phyloP scores from a whole-genome alignment of 2,113 vertebrate genomes.

The Cinclus mexicanus region DNA sequence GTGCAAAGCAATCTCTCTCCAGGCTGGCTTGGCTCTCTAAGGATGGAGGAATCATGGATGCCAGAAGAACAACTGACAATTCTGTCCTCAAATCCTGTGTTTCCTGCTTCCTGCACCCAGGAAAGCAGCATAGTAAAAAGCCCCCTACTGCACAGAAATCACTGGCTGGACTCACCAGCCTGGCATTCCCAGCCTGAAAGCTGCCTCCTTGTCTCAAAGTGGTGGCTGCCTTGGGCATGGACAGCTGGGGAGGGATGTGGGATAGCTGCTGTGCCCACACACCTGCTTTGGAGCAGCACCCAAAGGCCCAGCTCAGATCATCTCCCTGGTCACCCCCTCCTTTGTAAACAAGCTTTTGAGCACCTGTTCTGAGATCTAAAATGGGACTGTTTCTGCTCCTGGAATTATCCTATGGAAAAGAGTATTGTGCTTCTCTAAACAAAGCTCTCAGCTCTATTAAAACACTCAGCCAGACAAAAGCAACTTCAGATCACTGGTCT shows the following conservation, averaged over 20 bases:
- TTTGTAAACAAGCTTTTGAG: slow-evolving; percentile 1
- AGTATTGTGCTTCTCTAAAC: neutral
- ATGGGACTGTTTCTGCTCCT: neutral
- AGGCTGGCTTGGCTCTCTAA: neutral
- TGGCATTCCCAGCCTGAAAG: neutral
- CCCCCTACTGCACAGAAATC: neutral
- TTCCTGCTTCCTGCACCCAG: neutral
- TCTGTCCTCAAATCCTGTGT: neutral
- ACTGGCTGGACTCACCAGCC: neutral
- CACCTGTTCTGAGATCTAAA: slow-evolving; percentile 15
- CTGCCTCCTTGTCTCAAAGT: neutral
- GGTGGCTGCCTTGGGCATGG: neutral
- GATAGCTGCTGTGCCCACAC: neutral
- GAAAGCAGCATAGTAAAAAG: neutral
- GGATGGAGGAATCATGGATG: neutral
- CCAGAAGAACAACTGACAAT: neutral
- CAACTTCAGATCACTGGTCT: neutral
- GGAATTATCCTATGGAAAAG: neutral
- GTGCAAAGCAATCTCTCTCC: neutral
- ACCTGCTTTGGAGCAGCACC: neutral
- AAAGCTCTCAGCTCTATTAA: neutral
- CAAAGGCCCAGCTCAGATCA: neutral
- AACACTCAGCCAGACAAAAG: neutral
- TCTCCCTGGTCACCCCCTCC: rapidly evolving
- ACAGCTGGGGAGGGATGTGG: neutral